Evolutionary conservation across 2,113 vertebrate genomes (phyloP).

Genomic region (Microcebus griseorufus): DNA sequence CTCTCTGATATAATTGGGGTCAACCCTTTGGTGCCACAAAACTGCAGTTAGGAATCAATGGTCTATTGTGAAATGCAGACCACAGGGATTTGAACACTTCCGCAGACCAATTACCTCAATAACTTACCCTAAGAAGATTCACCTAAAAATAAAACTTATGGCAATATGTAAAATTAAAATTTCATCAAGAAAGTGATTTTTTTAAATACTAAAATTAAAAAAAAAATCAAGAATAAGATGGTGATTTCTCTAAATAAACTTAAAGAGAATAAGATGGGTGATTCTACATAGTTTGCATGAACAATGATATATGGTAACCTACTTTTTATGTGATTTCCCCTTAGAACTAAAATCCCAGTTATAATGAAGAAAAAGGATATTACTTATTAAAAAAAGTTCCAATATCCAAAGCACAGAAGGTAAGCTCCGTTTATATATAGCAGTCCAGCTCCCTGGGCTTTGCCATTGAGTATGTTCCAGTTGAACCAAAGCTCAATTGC

Average conservation of each 20-base stretch:
- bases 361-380: conserved; percentile 66
- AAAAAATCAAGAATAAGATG: neutral
- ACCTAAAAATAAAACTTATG: conserved; percentile 26
- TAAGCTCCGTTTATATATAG: conserved; percentile 40
- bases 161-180: conserved; percentile 27
- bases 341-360: conserved; percentile 82
- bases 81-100: neutral
- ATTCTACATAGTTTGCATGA: conserved; percentile 55
- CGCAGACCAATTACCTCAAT: neutral
- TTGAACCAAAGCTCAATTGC: conserved; percentile 64
- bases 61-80: conserved; percentile 30
- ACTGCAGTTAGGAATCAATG: conserved; percentile 5
- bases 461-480: conserved; percentile 34
- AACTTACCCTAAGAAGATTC: neutral
- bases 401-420: conserved; percentile 33
- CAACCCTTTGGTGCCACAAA: conserved; percentile 20
- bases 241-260: no score
- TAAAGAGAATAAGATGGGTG: conserved; percentile 34
- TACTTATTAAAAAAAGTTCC: conserved; percentile 54
- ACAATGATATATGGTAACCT: conserved; percentile 77
- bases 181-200: neutral
- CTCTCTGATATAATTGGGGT: conserved; percentile 66
- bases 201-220: neutral
- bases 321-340: conserved; percentile 83
- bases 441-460: neutral